Evolutionary conservation across 2,797 vertebrate species (phyloP), one percentile per base, ranked within the genome.

Genomic region (Sebastes melanostomus): DNA sequence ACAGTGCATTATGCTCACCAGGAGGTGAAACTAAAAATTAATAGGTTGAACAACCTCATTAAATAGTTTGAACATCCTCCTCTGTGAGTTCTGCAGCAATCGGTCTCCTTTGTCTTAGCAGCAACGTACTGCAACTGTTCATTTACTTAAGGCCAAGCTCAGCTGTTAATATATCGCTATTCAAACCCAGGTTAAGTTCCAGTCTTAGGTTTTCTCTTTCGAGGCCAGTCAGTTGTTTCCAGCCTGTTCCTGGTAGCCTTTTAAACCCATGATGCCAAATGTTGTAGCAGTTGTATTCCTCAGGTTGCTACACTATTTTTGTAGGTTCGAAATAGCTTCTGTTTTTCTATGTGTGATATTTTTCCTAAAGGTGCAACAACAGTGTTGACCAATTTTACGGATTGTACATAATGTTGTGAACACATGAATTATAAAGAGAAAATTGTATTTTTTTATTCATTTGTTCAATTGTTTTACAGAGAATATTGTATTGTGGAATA

Each of bases 391-490:
- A 1, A 63, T 75, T 88, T 82, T 83, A 72, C 9, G 11, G 12
- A 38, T 63, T 88, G 78, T 90, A 87, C 1, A 85, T 83, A 81
- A 29, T 78, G 9, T 70, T 84, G 29, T 70, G n/a, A 76, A 50
- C 13, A 73, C 3, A 24, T 69, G 14, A 73, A 38, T 29, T 75
- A 30, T 56, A n/a, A 80, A 76, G 30, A 76, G 30, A 69, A 75
- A 36, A 38, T 69, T 90, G 50, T 93, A 90, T 93, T 92, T 91
- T 91, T 91, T 22, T 78, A 88, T 71, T 66, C 0, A 65, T 75
- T 72, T 86, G 75, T 85, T 80, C 8, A 59, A 61, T 60, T n/a
- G 18, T 86, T 90, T 88, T 84, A 82, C 58, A 79, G 71, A 86
- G 10, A 50, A 55, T 76, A 67, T 22, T 70, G n/a, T 83, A 80